A percentile compares a stretch with the other conserved stretches of the same genome.
Conservation (phyloP, 2,113 vertebrate genomes). For the Calidris pygmaea region DNA sequence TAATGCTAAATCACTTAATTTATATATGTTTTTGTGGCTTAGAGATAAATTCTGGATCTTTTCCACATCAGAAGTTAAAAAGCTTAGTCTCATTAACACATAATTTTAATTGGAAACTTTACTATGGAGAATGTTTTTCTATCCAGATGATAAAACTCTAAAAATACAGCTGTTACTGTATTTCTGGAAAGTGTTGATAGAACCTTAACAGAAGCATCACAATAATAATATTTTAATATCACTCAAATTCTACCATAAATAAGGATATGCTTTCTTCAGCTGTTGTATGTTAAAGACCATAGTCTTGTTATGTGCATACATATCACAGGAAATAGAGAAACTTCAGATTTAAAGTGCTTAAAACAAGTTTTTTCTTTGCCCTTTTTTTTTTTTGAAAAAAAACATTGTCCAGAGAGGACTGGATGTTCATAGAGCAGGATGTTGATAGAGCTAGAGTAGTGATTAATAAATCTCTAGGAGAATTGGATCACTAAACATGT, state of each 20-base stretch:
- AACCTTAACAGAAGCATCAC: background rate
- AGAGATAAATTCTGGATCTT: background rate
- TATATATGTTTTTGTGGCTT: background rate
- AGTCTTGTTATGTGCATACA: background rate
- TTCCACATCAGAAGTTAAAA: background rate
- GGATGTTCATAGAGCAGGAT: background rate
- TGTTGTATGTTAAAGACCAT: background rate
- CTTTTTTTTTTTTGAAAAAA: background rate
- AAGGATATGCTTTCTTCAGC: background rate
- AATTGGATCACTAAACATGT: background rate
- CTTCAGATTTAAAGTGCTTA: background rate
- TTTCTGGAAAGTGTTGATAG: background rate
- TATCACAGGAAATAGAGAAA: background rate
- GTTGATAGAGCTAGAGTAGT: background rate
- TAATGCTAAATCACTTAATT: background rate
- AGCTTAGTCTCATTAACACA: background rate
- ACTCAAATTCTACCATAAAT: background rate
- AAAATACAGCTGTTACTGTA: background rate
- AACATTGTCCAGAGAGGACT: background rate
- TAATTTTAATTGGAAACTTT: background rate
- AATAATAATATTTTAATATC: background rate
- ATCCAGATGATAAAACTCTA: background rate
- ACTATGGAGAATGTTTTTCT: background rate
- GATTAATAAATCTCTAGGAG: background rate
- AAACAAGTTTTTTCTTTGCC: background rate